Conservation (phyloP, 2,888 invertebrate genomes). For the Drosophila robusta region DNA sequence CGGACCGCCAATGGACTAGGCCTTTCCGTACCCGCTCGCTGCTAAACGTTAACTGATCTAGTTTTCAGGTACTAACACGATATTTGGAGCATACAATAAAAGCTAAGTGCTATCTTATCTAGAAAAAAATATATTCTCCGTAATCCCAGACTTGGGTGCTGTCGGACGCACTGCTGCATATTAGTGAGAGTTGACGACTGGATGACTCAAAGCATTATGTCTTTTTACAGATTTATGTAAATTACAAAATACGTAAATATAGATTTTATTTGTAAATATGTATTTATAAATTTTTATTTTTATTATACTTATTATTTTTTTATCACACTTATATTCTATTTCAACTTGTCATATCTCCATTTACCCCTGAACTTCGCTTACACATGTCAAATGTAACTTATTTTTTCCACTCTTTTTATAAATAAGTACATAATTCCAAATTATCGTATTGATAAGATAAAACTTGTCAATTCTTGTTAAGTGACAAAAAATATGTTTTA, state of each 20-base stretch:
- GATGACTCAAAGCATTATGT: background rate
- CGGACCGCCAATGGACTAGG: conserved; percentile 1
- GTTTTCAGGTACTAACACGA: conserved; percentile 15
- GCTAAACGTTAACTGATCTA: conserved; percentile 54
- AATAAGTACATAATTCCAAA: conserved; percentile 44
- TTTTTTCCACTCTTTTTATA: conserved; percentile 8
- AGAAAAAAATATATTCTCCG: conserved; percentile 9
- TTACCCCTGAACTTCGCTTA: conserved; percentile 18
- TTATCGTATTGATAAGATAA: conserved; percentile 61
- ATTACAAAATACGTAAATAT: background rate
- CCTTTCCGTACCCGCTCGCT: conserved; percentile 49
- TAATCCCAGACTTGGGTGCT: conserved; percentile 32
- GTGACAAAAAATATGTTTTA: conserved; percentile 21
- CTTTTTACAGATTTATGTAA: background rate
- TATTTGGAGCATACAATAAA: conserved; percentile 17
- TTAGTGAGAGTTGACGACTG: background rate
- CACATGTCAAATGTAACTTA: conserved; percentile 30
- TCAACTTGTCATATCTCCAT: background rate
- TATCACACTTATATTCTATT: background rate
- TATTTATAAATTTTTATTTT: background rate
- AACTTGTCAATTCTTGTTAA: conserved; percentile 23
- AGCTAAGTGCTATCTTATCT: conserved; percentile 40
- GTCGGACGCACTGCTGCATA: background rate
- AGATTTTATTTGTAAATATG: no score
- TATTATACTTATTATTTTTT: background rate